These are phyloP conservation scores for Oceanodroma tethys DNA, from an alignment of 2,113 vertebrate genomes.

Conservation along the genomic window DNA sequence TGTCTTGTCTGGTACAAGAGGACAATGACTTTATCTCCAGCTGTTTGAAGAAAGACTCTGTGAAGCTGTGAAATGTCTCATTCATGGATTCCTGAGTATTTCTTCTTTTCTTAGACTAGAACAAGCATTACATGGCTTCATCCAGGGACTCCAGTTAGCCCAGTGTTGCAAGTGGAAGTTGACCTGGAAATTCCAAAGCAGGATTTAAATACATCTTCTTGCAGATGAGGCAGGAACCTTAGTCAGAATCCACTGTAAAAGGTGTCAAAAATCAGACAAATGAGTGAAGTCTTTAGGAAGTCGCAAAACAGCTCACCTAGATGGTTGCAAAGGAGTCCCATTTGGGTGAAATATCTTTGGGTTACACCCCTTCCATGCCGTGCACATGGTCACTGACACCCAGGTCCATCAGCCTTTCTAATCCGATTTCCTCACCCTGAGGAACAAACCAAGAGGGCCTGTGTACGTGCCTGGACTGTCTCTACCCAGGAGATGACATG, in stretches of 20 bases:
- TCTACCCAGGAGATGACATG: not conserved
- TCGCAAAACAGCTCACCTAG: not conserved
- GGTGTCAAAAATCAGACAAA: not conserved
- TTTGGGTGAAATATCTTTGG: not conserved
- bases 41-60: not conserved
- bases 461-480: not conserved
- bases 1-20: not conserved
- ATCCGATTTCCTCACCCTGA: not conserved
- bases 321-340: not conserved
- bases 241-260: not conserved
- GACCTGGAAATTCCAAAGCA: not conserved
- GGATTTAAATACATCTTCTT: not conserved
- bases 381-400: not conserved
- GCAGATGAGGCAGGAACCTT: not conserved
- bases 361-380: fast-evolving
- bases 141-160: not conserved
- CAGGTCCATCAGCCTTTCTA: not conserved
- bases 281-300: not conserved
- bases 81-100: not conserved
- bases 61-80: not conserved
- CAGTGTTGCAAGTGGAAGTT: not conserved
- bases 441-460: not conserved
- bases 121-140: not conserved
- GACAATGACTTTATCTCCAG: not conserved
- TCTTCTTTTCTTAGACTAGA: not conserved